phyloP scores from a whole-genome alignment of 2,888 invertebrate genomes.

The Nemoura dubitans region DNA sequence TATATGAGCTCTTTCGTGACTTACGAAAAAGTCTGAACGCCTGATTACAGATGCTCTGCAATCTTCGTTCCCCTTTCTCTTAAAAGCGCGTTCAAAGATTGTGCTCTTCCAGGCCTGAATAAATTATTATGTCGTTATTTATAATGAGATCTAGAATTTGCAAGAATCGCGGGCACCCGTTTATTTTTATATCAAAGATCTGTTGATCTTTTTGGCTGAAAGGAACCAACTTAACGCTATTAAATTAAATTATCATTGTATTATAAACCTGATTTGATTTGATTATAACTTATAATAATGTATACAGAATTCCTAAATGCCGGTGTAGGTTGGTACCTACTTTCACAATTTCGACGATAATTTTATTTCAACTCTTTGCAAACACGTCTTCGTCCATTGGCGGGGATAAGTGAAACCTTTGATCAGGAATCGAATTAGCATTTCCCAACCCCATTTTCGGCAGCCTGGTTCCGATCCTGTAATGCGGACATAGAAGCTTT shows the following conservation, averaged over 20 bases:
- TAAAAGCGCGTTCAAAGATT: conserved; percentile 79
- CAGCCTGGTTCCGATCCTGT: neutral
- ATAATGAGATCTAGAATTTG: neutral
- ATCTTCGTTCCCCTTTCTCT: conserved; percentile 63
- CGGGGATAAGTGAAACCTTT: conserved; percentile 9
- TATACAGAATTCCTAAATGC: neutral
- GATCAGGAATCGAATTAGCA: conserved; percentile 25
- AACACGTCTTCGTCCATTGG: neutral
- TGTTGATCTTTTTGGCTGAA: neutral
- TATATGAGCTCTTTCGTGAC: conserved; percentile 25
- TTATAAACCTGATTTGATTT: neutral
- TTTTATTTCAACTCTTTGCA: neutral
- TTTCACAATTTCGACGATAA: neutral
- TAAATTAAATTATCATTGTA: neutral
- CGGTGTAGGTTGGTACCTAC: neutral
- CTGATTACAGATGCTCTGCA: conserved; percentile 13
- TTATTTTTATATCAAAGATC: neutral
- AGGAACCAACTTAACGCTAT: neutral
- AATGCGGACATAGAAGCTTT: conserved; percentile 18
- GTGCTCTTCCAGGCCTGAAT: conserved; percentile 79
- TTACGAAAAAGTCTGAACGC: neutral
- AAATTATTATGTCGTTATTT: conserved; percentile 3
- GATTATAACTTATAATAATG: neutral
- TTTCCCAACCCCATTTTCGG: neutral
- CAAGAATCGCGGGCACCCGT: neutral